phyloP scores from a whole-genome alignment of 1,140 invertebrate genomes.

The Spodoptera litura region DNA sequence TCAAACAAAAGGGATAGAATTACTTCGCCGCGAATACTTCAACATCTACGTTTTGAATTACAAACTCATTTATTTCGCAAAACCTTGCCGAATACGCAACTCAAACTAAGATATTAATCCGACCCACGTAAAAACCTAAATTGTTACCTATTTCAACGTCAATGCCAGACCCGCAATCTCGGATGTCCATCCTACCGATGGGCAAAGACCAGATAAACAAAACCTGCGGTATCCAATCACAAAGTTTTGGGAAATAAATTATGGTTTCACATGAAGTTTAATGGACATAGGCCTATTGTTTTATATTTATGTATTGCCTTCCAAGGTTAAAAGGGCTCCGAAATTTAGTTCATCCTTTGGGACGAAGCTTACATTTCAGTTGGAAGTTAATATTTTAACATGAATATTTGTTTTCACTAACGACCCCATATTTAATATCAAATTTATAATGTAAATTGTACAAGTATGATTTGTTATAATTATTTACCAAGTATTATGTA shows the following conservation, averaged over 20 bases:
- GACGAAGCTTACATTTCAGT: constrained; percentile 51
- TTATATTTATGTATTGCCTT: constrained; percentile 63
- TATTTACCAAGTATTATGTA: no score
- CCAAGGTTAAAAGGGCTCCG: constrained; percentile 56
- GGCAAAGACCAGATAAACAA: constrained; percentile 43
- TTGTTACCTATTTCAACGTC: constrained; percentile 46
- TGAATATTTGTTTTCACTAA: no score
- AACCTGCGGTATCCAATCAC: constrained; percentile 50
- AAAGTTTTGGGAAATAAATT: constrained; percentile 56
- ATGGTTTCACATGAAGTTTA: constrained; percentile 57
- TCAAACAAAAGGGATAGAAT: neutral
- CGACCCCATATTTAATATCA: no score
- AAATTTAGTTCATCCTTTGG: constrained; percentile 52
- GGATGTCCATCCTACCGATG: constrained; percentile 23
- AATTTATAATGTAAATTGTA: no score
- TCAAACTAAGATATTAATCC: constrained; percentile 30
- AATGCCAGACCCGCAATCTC: constrained; percentile 25
- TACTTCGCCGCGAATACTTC: neutral
- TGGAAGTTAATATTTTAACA: constrained; percentile 11
- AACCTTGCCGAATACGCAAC: constrained; percentile 1
- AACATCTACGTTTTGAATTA: constrained; percentile 7
- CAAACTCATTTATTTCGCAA: constrained; percentile 8
- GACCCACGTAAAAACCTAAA: constrained; percentile 35
- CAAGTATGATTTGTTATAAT: no score
- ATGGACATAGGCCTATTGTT: constrained; percentile 62